Base-by-base conservation (phyloP, 2,797 vertebrate genomes). In the Tenualosa ilisha region DNA sequence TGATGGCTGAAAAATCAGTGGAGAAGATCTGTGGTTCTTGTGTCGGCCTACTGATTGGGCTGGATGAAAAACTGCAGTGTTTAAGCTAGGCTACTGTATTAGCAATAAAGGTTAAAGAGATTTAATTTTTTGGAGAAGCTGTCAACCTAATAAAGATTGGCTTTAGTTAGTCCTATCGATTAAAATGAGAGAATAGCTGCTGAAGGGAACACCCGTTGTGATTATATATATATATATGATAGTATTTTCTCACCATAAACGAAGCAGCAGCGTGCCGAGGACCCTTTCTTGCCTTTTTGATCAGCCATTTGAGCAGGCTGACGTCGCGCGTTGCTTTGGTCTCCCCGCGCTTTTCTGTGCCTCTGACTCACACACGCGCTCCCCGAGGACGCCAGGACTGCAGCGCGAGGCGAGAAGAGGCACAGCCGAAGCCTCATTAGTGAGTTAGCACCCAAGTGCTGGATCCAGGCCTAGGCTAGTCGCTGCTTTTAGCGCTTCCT, bases 191-290 rank as follows among this genome's bases (percentile, higher is more conserved):
- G 88, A 91, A 87, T 91, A 91, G 88, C 20, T 91, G 93, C 89
- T 89, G 88, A 90, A 93, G 91, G 89, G 92, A 93, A 92, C 93
- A 92, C 90, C 90, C 88, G 54, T 59, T 82, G 86, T 92, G 46
- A 31, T 90, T 94, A 93, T 92, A 93, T 93, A 94, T 93, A 94
- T 31, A 31, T 31, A 31, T 31, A 31, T 31, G 31, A 31, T 31
- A 92, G 87, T 90, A 88, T 90, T 91, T 87, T 90, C 88, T 84
- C 90, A 89, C 81, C 87, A 87, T 90, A 91, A 92, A 86, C 92
- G 87, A 92, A 92, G 91, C 92, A 92, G 91, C 87, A 93, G 89
- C 88, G 86, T 86, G 88, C 89, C 91, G 87, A 79, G 79, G 81
- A 88, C 4, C 82, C 4, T 83, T 61, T 86, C 82, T 85, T 63